These are phyloP conservation scores for Mamestra brassicae DNA, from an alignment of 2,888 invertebrate species.

Conservation along the genomic window DNA sequence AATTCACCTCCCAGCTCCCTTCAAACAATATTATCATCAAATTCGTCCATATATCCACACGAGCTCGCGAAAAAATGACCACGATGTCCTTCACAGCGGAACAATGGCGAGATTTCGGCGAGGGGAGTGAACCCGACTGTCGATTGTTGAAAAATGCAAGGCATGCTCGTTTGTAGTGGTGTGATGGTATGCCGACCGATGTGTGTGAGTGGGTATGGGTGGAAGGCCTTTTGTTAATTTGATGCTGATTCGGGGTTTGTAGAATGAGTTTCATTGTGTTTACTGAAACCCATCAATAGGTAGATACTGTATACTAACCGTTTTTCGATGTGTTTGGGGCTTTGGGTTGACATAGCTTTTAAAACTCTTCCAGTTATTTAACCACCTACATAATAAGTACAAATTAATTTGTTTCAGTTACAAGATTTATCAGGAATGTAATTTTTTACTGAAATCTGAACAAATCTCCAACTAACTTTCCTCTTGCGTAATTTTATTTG, in stretches of 20 bases:
- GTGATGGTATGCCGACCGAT: not conserved
- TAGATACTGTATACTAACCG: no score
- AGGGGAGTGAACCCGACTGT: conserved; percentile 47
- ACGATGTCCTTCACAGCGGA: conserved; percentile 28
- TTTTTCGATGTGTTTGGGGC: no score
- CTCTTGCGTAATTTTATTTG: no score
- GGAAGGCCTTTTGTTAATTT: conserved; percentile 19
- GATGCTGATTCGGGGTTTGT: conserved; percentile 1
- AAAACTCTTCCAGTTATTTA: no score
- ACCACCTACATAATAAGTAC: no score
- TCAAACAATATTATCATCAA: conserved; percentile 17
- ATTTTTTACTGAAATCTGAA: no score
- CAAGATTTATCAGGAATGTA: no score
- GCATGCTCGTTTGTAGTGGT: conserved; percentile 1
- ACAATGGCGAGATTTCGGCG: conserved; percentile 57
- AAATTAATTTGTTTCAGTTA: no score
- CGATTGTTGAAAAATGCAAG: conserved; percentile 64
- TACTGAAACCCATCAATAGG: no score
- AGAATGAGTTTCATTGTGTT: not conserved
- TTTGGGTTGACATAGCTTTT: no score
- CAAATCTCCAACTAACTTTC: no score
- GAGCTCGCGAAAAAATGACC: conserved; percentile 47
- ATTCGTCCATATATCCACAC: not conserved
- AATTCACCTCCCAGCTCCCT: not conserved
- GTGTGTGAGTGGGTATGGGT: not conserved